Percentiles rank a stretch among this genome's conserved stretches.
Evolutionary conservation across 53 echinoderm and acorn worm genomes (phyloP).

Genomic region (Arbacia lixula): DNA sequence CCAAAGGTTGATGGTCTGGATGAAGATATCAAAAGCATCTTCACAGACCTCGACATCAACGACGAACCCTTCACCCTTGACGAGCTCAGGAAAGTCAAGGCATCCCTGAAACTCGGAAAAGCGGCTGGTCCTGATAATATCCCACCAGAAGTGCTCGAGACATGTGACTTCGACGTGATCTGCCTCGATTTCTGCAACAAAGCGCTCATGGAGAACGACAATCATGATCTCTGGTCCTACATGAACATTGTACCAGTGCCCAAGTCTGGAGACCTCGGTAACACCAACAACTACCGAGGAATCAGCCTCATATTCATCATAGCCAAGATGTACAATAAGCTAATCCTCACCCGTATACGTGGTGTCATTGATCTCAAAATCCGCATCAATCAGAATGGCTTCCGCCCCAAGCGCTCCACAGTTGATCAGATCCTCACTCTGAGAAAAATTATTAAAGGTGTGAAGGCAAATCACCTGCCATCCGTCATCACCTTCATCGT

Average conservation of each 20-base stretch:
- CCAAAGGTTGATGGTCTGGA: neutral
- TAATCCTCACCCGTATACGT: conserved; percentile 27
- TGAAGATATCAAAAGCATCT: conserved; percentile 18
- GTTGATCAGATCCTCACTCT: conserved; percentile 38
- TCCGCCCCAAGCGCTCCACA: conserved; percentile 21
- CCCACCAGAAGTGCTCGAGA: conserved; percentile 53
- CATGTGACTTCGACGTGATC: conserved; percentile 40
- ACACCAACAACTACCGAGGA: conserved; percentile 58
- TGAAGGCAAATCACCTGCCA: conserved; percentile 32
- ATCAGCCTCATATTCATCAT: conserved; percentile 50
- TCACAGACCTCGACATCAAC: conserved; percentile 31
- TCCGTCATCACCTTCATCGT: conserved; percentile 33
- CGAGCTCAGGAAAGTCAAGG: conserved; percentile 32
- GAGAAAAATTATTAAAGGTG: conserved; percentile 18
- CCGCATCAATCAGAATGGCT: conserved; percentile 42
- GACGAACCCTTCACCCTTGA: conserved; percentile 50
- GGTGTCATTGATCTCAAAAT: conserved; percentile 3
- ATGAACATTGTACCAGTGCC: conserved; percentile 58
- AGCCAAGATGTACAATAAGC: conserved; percentile 43
- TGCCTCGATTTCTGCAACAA: conserved; percentile 28
- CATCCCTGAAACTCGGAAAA: conserved; percentile 53
- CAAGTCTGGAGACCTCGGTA: conserved; percentile 13
- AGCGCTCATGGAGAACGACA: conserved; percentile 26
- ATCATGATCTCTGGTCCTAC: conserved; percentile 34
- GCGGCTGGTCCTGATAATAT: conserved; percentile 47